Evolutionary conservation across 64 coral and sea anemone genomes (phyloP).

Genomic region (Montipora capricornis): DNA sequence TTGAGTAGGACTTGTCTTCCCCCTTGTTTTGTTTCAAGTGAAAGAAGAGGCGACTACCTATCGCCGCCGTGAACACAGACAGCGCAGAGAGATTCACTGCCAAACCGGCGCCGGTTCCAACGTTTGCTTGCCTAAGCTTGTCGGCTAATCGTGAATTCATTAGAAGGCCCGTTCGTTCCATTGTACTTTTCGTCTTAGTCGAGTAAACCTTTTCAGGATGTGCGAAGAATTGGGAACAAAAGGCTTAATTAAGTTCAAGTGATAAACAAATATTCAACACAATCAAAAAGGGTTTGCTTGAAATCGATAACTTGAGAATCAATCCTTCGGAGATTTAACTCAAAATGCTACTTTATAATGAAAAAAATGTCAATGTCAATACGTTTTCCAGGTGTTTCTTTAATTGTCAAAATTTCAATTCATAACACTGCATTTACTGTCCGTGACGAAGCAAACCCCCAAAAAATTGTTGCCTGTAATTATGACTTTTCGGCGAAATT

Average conservation of each 20-base stretch:
- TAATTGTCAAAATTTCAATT: neutral
- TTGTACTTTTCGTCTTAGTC: conserved; percentile 24
- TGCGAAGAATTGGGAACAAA: conserved; percentile 20
- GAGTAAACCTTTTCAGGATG: conserved; percentile 25
- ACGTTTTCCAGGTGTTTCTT: too few relatives aligned
- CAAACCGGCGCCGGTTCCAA: neutral
- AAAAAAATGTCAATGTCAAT: too few relatives aligned
- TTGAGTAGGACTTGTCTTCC: neutral
- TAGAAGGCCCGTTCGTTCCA: neutral
- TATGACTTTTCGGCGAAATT: conserved; percentile 30
- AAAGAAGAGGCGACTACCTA: neutral
- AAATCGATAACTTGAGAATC: neutral
- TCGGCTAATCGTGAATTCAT: conserved; percentile 3
- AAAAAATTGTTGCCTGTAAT: neutral
- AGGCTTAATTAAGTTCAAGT: conserved; percentile 52
- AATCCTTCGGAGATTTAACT: neutral
- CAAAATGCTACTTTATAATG: neutral
- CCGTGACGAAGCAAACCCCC: neutral
- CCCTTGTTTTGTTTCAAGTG: neutral
- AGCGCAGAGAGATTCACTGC: neutral
- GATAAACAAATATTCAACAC: conserved; percentile 54
- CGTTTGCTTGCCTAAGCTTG: conserved; percentile 11
- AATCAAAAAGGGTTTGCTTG: conserved; percentile 9
- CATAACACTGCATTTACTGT: neutral
- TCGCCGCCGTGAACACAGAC: neutral